phyloP scores from a whole-genome alignment of 2,113 vertebrate genomes.

The Gavia stellata region DNA sequence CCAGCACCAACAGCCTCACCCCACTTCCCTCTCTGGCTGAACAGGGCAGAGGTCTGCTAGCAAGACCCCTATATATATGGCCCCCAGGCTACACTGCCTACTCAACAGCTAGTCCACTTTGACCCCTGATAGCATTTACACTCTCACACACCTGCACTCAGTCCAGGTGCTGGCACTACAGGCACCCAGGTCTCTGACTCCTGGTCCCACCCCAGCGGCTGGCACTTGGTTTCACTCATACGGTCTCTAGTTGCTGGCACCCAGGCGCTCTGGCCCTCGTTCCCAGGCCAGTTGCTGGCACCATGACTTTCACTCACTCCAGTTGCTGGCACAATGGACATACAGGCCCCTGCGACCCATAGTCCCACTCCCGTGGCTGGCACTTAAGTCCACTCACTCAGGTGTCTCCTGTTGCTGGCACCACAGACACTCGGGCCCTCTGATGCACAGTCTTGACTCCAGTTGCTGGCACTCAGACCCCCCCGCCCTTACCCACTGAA shows the following conservation, averaged over 20 bases:
- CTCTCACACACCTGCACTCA: not conserved
- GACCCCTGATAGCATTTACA: not conserved
- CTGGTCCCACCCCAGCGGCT: not conserved
- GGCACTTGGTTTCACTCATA: not conserved
- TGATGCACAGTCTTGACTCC: not conserved
- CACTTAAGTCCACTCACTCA: not conserved
- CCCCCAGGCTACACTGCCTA: not conserved
- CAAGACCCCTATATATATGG: not conserved
- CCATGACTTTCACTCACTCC: not conserved
- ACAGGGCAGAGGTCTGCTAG: not conserved
- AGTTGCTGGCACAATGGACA: not conserved
- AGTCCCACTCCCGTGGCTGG: not conserved
- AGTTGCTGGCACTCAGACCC: not conserved
- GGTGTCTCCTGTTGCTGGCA: not conserved
- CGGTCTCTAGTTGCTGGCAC: not conserved
- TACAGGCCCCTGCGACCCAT: not conserved
- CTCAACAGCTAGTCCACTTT: accelerated
- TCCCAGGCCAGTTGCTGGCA: not conserved
- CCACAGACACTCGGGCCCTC: not conserved
- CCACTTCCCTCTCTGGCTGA: too few species aligned
- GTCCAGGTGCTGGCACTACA: not conserved
- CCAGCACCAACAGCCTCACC: not conserved
- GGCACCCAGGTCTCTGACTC: not conserved
- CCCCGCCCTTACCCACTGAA: not conserved
- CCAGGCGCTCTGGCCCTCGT: too few species aligned